phyloP scores from a whole-genome alignment of 2,888 invertebrate species.

The Eumacrocentrus americanus region DNA sequence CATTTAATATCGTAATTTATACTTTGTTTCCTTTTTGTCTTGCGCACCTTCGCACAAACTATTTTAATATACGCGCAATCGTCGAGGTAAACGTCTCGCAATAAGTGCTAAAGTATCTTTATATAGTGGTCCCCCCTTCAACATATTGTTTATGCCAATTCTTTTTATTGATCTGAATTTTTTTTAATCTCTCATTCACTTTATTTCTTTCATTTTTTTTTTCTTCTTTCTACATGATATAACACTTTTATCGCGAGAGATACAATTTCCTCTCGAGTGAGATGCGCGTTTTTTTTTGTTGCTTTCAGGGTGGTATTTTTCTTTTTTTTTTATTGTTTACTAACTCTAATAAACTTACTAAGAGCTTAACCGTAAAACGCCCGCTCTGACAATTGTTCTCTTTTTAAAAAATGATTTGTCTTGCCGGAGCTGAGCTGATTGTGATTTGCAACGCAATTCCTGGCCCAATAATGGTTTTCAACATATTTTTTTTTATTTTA shows the following conservation, averaged over 20 bases:
- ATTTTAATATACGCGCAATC: conserved; percentile 9
- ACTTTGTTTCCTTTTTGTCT: background rate
- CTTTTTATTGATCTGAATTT: conserved; percentile 1
- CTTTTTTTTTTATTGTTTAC: conserved; percentile 37
- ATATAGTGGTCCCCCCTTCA: conserved; percentile 10
- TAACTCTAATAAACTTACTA: conserved; percentile 57
- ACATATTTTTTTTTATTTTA: conserved; percentile 34
- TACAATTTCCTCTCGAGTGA: conserved; percentile 27
- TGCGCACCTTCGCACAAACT: background rate
- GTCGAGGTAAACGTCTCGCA: background rate
- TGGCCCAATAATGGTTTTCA: conserved; percentile 57
- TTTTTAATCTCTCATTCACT: background rate
- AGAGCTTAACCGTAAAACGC: conserved; percentile 58
- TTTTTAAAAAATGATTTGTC: conserved; percentile 54
- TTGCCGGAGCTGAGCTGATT: conserved; percentile 62
- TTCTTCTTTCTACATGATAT: background rate
- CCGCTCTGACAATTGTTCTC: conserved; percentile 59
- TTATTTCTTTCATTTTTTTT: conserved; percentile 16
- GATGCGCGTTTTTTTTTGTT: conserved; percentile 28
- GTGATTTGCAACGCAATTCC: conserved; percentile 63
- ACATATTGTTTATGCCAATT: background rate
- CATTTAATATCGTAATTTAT: conserved; percentile 12
- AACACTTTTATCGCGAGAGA: conserved; percentile 8
- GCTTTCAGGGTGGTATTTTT: conserved; percentile 24
- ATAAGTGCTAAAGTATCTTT: background rate